A percentile compares a stretch with the other conserved stretches of the same genome.
phyloP scores from a whole-genome alignment of 2,797 vertebrate species.

The Pyrocephalus nanus region DNA sequence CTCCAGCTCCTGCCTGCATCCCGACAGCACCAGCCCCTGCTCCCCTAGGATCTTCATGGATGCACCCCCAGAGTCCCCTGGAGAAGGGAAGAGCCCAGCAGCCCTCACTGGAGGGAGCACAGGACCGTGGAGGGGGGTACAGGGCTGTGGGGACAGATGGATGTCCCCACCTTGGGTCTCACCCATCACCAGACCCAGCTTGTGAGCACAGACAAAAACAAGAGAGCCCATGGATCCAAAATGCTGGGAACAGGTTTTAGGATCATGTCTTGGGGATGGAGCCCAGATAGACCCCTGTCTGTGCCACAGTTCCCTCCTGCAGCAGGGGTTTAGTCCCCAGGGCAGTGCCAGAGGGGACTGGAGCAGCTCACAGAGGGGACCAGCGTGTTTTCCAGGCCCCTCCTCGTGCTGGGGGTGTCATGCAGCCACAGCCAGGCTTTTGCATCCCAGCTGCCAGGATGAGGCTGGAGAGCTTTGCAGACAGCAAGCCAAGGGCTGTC shows the following conservation, averaged over 20 bases:
- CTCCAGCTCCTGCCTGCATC: background rate
- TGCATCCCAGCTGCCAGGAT: background rate
- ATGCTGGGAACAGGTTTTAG: background rate
- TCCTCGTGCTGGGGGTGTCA: accelerated
- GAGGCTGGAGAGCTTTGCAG: background rate
- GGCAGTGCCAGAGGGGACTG: accelerated
- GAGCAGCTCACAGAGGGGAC: background rate
- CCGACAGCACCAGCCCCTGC: background rate
- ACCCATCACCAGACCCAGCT: background rate
- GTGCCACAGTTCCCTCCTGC: accelerated
- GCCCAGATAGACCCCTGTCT: accelerated
- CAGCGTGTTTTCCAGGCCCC: accelerated
- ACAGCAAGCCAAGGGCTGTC: too few relatives aligned
- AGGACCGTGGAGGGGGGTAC: background rate
- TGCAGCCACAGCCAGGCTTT: background rate
- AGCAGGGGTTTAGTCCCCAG: accelerated
- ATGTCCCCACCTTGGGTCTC: background rate
- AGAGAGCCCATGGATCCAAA: background rate
- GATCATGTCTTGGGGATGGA: accelerated
- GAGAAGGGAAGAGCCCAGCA: background rate
- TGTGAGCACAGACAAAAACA: background rate
- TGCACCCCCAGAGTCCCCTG: accelerated
- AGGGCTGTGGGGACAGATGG: background rate
- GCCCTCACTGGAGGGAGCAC: background rate
- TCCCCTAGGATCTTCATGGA: accelerated